A percentile compares a stretch with the other conserved stretches of the same genome.
Conservation (phyloP, 1,140 invertebrate species). For the Cotesia chilonis region DNA sequence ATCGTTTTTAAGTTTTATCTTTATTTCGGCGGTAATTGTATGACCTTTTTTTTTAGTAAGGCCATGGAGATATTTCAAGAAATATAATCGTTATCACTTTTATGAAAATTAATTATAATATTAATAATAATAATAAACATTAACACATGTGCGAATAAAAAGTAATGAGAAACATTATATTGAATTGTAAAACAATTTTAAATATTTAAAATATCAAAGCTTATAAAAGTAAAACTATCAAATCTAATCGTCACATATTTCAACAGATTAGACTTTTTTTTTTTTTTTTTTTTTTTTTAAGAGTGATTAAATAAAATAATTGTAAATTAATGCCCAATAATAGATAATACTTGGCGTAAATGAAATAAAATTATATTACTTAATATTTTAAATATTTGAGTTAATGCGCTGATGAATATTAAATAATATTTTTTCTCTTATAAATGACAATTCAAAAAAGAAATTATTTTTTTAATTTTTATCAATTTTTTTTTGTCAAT, state of each 20-base stretch:
- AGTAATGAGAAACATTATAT: background rate
- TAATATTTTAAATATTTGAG: background rate
- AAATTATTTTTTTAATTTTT: background rate
- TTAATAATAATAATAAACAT: background rate
- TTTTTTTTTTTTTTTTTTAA: no score
- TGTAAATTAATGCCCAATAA: conserved; percentile 9
- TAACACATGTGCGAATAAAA: background rate
- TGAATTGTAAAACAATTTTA: background rate
- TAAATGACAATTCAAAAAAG: conserved; percentile 33
- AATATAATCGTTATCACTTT: no score
- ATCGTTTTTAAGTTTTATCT: background rate
- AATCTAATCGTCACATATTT: no score
- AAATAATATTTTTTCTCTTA: conserved; percentile 14
- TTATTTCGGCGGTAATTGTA: background rate
- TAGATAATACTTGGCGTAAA: background rate
- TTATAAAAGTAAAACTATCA: background rate
- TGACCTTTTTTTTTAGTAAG: no score
- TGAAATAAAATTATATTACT: conserved; percentile 1
- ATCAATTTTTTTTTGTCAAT: conserved; percentile 21
- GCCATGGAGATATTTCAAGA: no score
- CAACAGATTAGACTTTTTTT: no score
- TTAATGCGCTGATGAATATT: background rate
- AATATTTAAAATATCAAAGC: conserved; percentile 4
- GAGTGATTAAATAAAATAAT: no score
- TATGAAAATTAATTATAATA: background rate